Percentiles rank a stretch among this genome's conserved stretches.
These are phyloP conservation scores for Sander lucioperca DNA, from an alignment of 2,113 vertebrate species.

Conservation along the genomic window DNA sequence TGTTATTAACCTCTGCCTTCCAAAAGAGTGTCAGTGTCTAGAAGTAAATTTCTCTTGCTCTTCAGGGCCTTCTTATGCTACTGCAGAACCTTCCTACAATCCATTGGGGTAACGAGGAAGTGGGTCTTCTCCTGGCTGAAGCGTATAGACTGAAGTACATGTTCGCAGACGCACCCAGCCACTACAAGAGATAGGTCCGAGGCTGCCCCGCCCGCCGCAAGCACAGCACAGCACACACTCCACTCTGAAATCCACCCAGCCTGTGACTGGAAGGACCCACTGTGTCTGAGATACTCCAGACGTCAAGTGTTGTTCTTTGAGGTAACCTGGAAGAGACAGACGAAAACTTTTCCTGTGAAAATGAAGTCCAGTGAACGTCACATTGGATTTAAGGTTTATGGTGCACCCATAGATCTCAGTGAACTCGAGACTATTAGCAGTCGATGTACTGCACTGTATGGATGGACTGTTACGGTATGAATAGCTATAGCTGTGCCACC, in stretches of 20 bases:
- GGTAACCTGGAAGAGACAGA: constrained; percentile 20
- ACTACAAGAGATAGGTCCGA: constrained; percentile 93
- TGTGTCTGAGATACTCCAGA: background rate
- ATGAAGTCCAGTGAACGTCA: constrained; percentile 23
- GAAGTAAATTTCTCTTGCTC: constrained; percentile 40
- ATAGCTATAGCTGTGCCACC: constrained; percentile 23
- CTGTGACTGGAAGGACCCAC: constrained; percentile 11
- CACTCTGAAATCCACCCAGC: constrained; percentile 2
- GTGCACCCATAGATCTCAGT: constrained; percentile 19
- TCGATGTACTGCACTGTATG: constrained; percentile 9
- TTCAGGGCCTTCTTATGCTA: constrained; percentile 96
- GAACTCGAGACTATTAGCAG: constrained; percentile 21
- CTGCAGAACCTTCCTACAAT: constrained; percentile 98
- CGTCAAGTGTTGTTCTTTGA: background rate
- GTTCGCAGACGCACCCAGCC: constrained; percentile 98
- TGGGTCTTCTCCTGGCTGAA: constrained; percentile 96
- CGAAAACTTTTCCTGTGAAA: constrained; percentile 36
- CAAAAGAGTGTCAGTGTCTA: background rate
- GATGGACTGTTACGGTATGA: constrained; percentile 57
- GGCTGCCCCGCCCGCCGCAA: constrained; percentile 9
- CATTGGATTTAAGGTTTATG: constrained; percentile 5
- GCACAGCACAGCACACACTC: background rate
- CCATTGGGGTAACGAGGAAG: constrained; percentile 99
- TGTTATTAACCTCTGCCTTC: background rate
- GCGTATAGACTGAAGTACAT: constrained; percentile 99